Base-by-base conservation (phyloP, 1,140 invertebrate species). In the Planococcus citri region DNA sequence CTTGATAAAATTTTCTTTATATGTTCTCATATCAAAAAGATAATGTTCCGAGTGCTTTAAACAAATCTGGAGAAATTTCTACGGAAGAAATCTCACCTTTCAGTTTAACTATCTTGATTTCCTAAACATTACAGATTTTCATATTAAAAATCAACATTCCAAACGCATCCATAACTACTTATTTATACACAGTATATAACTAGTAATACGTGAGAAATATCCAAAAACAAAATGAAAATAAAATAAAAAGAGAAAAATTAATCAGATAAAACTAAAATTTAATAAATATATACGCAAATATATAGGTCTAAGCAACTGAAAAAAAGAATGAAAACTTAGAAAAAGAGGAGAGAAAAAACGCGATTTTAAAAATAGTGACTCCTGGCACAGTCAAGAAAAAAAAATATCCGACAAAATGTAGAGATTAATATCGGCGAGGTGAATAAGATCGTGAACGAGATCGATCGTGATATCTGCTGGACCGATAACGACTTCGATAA, bases 391-490 rank as follows among this genome's bases (percentile, higher is more conserved):
- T 51, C 70, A 57, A 71, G 60, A 20, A 17, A 57, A 14, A 24
- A 69, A 71, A 17, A 58, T n/a, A n/a, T n/a, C 29, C 17, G 20
- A 60, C 22, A 27, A 68, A 37, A 25, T n/a, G n/a, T n/a, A n/a
- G 8, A 27, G 0, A 8, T 21, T 25, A 17, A 73, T 74, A 88
- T 85, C 87, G 85, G 92, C 91, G 88, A 78, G 91, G 91, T 72
- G 89, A 90, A 80, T 91, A 92, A 74, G 90, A 92, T 72, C 89
- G 85, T 73, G 90, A 91, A 74, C 89, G 82, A 22, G 88, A 89
- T 67, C 87, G 84, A 72, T 90, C 88, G 75, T 90, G 89, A 38
- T 51, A 51, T 51, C 41, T 37, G n/a, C n/a, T 33, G 41, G 41
- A 51, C n/a, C 84, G 80, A 22, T 81, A 79, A 58, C 81, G 78